These are phyloP conservation scores for Amitus sp. DNA, from an alignment of 2,888 invertebrate genomes.

Conservation along the genomic window DNA sequence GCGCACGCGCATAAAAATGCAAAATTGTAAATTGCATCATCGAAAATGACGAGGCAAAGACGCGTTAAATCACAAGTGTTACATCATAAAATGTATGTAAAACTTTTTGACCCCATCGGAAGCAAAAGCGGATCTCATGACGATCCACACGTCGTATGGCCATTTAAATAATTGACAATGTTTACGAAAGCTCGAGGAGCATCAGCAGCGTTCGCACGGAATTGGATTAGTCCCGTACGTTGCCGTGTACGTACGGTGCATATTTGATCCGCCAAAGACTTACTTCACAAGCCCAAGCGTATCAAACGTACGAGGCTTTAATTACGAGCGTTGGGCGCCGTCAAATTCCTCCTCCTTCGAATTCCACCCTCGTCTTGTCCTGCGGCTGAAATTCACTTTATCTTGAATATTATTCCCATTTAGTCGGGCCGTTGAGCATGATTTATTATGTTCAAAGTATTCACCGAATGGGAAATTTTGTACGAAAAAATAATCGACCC, in stretches of 20 bases:
- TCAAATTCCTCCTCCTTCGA: constrained; percentile 6
- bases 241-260: constrained; percentile 62
- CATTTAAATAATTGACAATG: constrained; percentile 65
- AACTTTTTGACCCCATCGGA: background rate
- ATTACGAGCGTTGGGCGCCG: constrained; percentile 29
- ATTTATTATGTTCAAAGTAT: background rate
- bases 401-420: constrained; percentile 6
- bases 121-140: constrained; percentile 1
- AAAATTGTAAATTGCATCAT: too few relatives aligned
- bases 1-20: too few relatives aligned
- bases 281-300: constrained; percentile 51
- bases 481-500: too few relatives aligned
- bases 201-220: constrained; percentile 38
- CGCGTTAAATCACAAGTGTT: too few relatives aligned
- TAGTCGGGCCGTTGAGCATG: background rate
- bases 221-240: constrained; percentile 61
- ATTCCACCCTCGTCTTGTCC: constrained; percentile 38
- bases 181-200: constrained; percentile 51
- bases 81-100: too few relatives aligned
- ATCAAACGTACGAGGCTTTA: constrained; percentile 42
- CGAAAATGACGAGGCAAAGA: too few relatives aligned
- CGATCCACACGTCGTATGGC: constrained; percentile 34
- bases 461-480: background rate
- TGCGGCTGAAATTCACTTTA: constrained; percentile 25
- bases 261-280: constrained; percentile 58